Conservation (phyloP, 1,140 invertebrate genomes). For the Hypothenemus hampei region DNA sequence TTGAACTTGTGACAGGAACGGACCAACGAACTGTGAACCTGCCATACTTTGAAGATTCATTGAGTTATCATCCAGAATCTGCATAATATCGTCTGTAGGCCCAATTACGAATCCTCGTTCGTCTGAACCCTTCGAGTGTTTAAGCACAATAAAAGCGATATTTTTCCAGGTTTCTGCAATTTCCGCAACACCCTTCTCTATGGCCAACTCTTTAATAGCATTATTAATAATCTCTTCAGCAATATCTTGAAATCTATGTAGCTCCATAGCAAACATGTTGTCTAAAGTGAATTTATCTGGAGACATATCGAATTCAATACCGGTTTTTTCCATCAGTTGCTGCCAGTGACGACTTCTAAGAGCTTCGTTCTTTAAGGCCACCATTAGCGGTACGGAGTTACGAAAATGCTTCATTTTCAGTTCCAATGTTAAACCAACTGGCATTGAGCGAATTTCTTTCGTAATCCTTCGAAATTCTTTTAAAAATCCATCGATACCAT, state of each 20-base stretch:
- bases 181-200: conserved; percentile 79
- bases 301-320: conserved; percentile 78
- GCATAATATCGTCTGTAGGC: conserved; percentile 73
- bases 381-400: conserved; percentile 79
- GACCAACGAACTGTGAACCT: conserved; percentile 82
- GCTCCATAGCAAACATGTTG: conserved; percentile 88
- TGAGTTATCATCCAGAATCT: conserved; percentile 79
- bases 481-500: conserved; percentile 81
- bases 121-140: conserved; percentile 57
- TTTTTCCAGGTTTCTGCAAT: conserved; percentile 69
- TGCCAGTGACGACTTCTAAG: conserved; percentile 84
- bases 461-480: conserved; percentile 68
- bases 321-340: conserved; percentile 81
- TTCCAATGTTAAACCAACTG: conserved; percentile 64
- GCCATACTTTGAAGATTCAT: conserved; percentile 89
- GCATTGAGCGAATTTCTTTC: conserved; percentile 51
- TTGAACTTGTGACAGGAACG: conserved; percentile 73
- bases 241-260: conserved; percentile 77
- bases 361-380: conserved; percentile 86
- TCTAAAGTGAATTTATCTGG: conserved; percentile 80
- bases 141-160: conserved; percentile 66
- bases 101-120: conserved; percentile 68
- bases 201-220: conserved; percentile 82
- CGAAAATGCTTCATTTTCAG: conserved; percentile 84
- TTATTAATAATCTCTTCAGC: conserved; percentile 79